Evolutionary conservation across 2,797 vertebrate species (phyloP).

Genomic region (Falco novaeseelandiae): DNA sequence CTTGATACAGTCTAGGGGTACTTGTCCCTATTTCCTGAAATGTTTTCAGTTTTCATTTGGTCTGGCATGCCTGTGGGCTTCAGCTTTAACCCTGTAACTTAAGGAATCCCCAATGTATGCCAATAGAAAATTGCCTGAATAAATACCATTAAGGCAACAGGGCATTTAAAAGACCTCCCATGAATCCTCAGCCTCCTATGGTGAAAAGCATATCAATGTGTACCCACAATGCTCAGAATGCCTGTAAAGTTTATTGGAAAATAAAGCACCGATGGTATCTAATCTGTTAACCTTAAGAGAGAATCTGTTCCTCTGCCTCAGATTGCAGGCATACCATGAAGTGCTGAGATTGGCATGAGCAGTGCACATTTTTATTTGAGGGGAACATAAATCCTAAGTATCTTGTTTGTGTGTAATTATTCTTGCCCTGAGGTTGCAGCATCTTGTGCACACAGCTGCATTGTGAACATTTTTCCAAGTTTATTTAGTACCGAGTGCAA

Average conservation of each 20-base stretch:
- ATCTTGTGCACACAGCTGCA: conserved; percentile 17
- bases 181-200: not conserved
- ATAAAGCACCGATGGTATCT: not conserved
- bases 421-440: conserved; percentile 60
- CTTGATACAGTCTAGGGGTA: not conserved
- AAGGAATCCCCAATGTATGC: not conserved
- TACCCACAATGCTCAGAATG: not conserved
- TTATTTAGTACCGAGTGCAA: conserved; percentile 66
- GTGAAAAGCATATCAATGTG: not conserved
- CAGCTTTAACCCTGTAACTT: not conserved
- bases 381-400: conserved; percentile 55
- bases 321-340: conserved; percentile 40
- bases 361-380: conserved; percentile 46
- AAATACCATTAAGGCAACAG: not conserved
- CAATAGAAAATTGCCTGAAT: not conserved
- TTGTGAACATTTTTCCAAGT: conserved; percentile 66
- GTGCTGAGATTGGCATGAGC: conserved; percentile 53
- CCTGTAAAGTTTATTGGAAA: conserved; percentile 16
- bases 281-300: conserved; percentile 16
- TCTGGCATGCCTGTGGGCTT: not conserved
- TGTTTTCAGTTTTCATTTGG: not conserved
- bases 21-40: not conserved
- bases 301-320: conserved; percentile 1
- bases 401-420: conserved; percentile 62
- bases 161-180: conserved; percentile 21